Evolutionary conservation across 2,888 invertebrate species (phyloP).

Genomic region (Agonum fuliginosum): DNA sequence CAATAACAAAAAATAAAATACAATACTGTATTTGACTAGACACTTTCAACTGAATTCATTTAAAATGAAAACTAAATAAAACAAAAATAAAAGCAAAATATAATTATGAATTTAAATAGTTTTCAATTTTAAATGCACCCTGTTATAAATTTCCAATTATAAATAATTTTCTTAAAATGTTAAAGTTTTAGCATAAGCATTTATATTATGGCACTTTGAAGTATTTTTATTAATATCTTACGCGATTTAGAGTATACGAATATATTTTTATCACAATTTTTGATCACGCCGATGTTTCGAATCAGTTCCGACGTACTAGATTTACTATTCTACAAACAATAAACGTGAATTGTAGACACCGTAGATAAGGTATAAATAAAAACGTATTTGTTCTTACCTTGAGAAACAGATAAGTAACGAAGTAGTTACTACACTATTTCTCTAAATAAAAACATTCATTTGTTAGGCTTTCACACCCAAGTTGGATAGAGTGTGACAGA

Average conservation of each 20-base stretch:
- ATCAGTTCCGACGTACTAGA: slow-evolving; percentile 30
- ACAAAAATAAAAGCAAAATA: slow-evolving; percentile 6
- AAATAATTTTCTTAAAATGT: neutral
- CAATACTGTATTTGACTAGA: slow-evolving; percentile 33
- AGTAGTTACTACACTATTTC: too few species aligned
- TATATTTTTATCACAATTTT: slow-evolving; percentile 41
- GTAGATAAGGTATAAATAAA: neutral
- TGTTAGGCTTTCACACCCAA: too few species aligned
- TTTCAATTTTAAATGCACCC: slow-evolving; percentile 26
- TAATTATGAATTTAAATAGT: slow-evolving; percentile 4
- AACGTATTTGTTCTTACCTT: too few species aligned
- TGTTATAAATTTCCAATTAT: slow-evolving; percentile 22
- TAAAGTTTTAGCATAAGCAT: slow-evolving; percentile 12
- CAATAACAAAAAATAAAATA: slow-evolving; percentile 31
- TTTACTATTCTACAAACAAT: neutral
- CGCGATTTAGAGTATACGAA: slow-evolving; percentile 29
- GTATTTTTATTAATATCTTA: slow-evolving; percentile 26
- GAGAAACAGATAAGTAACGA: too few species aligned
- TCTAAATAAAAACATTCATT: too few species aligned
- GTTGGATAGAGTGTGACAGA: too few species aligned
- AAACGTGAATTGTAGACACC: neutral
- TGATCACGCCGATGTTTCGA: slow-evolving; percentile 33
- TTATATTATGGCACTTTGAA: slow-evolving; percentile 22
- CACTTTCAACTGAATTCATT: neutral
- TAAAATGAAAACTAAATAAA: slow-evolving; percentile 8